Evolutionary conservation across 2,113 vertebrate species (phyloP), one percentile per base, ranked within the genome.

Genomic region (Strigops habroptila): DNA sequence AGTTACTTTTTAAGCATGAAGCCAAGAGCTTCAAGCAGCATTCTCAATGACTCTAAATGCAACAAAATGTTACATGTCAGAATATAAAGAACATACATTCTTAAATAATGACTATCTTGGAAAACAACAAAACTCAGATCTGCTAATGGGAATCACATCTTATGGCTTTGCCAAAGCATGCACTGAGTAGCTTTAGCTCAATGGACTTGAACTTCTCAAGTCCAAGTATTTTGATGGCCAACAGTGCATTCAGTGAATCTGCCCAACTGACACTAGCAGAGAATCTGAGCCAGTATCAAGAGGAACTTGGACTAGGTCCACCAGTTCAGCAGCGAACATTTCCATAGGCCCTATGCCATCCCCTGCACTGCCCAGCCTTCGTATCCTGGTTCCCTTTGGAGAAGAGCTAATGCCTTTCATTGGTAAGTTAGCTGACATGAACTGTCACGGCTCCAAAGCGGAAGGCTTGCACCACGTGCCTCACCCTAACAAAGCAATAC

Each of bases 31-130:
- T 87, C 84, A 86, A 92, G 31, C 7, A 88, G 43, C 31, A 27
- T 77, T 83, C 41, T 57, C 57, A 31, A 22, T 18, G 48, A 57
- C 52, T 57, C 41, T 28, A 52, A 14, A 81, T 75, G 13, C 27
- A 88, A 81, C 6, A 64, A 77, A 94, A 59, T 44, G 37, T 48
- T 67, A 39, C 59, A 19, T 1, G 1, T 35, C 46, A 53, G 35
- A 71, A 35, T 11, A 37, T 44, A 67, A 91, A 84, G 52, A 89
- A 89, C 6, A 0, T 25, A 55, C 70, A 28, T 69, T 86, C 57
- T 35, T 44, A 55, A 88, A 28, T 43, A 62, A 64, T 1, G 1
- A 37, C 2, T 1, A 77, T 35, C 51, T 81, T 0, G 0, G 49
- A 92, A 71, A 81, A 37, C 24, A 80, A 51, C 6, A 51, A 28